These are phyloP conservation scores for Drosophila lowei DNA, from an alignment of 1,140 invertebrate genomes.

Conservation along the genomic window DNA sequence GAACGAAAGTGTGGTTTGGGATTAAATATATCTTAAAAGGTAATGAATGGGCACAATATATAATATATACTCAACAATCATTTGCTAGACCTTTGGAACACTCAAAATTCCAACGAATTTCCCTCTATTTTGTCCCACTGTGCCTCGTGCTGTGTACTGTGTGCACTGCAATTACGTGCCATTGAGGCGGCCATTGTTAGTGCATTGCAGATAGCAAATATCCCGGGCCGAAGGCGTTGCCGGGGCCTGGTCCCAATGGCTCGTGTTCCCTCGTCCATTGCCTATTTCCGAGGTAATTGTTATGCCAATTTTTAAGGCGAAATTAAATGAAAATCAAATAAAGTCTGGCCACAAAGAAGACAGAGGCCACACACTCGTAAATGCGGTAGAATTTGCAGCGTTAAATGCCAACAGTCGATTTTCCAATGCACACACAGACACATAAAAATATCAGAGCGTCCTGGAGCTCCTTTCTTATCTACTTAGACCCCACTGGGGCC, in stretches of 20 bases:
- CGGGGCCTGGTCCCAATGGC: constrained; percentile 1
- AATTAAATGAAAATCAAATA: constrained; percentile 78
- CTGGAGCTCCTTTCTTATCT: constrained; percentile 26
- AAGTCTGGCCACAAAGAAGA: constrained; percentile 43
- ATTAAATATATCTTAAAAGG: not conserved
- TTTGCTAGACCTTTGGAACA: too few relatives aligned
- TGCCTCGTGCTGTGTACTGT: constrained; percentile 24
- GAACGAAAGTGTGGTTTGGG: not conserved
- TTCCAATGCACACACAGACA: constrained; percentile 51
- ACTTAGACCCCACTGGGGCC: not conserved
- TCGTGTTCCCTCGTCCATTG: constrained; percentile 22
- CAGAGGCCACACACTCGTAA: constrained; percentile 49
- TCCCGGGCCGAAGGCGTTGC: constrained; percentile 5
- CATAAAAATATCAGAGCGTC: constrained; percentile 77
- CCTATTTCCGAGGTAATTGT: constrained; percentile 70
- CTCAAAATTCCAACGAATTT: too few relatives aligned
- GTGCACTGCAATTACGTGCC: constrained; percentile 62
- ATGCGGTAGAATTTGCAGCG: constrained; percentile 73
- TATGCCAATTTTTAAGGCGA: constrained; percentile 73
- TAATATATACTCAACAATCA: too few relatives aligned
- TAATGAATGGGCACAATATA: too few relatives aligned
- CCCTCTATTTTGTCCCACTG: not conserved
- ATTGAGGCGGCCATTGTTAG: constrained; percentile 75
- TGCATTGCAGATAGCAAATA: constrained; percentile 58
- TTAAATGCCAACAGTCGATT: constrained; percentile 81